Conservation (phyloP, 2,888 invertebrate species). For the Eupelmus urozonus region DNA sequence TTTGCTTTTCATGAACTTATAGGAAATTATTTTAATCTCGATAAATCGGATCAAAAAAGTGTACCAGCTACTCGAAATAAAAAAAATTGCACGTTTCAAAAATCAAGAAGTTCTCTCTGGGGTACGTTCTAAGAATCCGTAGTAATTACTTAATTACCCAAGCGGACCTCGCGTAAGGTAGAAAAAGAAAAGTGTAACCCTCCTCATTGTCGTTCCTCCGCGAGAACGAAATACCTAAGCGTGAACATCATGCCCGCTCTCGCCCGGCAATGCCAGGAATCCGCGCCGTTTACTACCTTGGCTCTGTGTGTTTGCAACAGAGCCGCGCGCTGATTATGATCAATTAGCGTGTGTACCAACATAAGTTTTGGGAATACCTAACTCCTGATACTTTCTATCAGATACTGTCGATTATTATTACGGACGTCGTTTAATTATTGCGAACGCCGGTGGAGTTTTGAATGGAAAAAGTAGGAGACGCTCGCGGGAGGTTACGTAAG, state of each 20-base stretch:
- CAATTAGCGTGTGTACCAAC: not conserved
- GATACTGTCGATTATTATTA: constrained; percentile 30
- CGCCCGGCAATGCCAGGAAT: constrained; percentile 1
- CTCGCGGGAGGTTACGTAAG: constrained; percentile 11
- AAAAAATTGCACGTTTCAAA: no score
- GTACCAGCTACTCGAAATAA: no score
- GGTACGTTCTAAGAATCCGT: no score
- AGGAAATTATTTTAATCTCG: no score
- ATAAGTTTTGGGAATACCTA: constrained; percentile 15
- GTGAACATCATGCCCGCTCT: not conserved
- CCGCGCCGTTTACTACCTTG: not conserved
- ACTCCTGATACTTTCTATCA: constrained; percentile 19
- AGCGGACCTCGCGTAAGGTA: no score
- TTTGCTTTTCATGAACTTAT: no score
- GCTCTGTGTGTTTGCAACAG: no score
- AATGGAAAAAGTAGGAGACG: not conserved
- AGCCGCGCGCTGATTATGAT: constrained; percentile 12
- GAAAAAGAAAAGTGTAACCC: not conserved
- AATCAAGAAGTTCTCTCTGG: no score
- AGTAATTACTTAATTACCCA: no score
- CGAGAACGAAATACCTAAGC: not conserved
- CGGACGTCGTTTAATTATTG: constrained; percentile 23
- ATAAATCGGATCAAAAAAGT: no score
- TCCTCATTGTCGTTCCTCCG: not conserved
- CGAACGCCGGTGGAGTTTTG: not conserved